These are phyloP conservation scores for Drosophila anomelani DNA, from an alignment of 2,888 invertebrate genomes.

Conservation along the genomic window DNA sequence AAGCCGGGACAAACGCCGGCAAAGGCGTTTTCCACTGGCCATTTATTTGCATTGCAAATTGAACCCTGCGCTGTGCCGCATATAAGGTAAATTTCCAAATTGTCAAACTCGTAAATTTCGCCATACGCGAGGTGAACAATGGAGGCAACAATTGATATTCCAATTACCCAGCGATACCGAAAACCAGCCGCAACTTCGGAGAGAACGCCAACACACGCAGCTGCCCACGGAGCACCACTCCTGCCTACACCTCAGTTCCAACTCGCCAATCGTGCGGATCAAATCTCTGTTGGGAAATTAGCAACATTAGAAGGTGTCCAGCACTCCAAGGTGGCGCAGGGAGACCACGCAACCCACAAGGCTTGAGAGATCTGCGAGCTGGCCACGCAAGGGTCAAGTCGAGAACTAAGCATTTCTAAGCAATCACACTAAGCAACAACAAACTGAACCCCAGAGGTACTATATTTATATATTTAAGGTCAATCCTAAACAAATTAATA, in stretches of 20 bases:
- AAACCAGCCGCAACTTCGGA: constrained; percentile 16
- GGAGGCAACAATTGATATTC: constrained; percentile 74
- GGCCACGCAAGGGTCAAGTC: constrained; percentile 63
- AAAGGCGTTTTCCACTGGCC: constrained; percentile 69
- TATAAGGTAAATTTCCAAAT: constrained; percentile 69
- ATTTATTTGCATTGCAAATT: constrained; percentile 81
- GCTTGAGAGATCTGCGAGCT: constrained; percentile 36
- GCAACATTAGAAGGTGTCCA: constrained; percentile 68
- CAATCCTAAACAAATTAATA: background rate
- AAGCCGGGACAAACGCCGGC: constrained; percentile 31
- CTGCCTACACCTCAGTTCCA: background rate
- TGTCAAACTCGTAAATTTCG: constrained; percentile 63
- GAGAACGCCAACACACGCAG: constrained; percentile 52
- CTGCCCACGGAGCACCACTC: constrained; percentile 25
- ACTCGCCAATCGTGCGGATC: constrained; percentile 50
- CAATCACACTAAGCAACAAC: constrained; percentile 9
- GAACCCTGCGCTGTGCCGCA: constrained; percentile 49
- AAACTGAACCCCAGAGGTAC: background rate
- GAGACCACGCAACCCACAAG: constrained; percentile 22
- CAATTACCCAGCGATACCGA: constrained; percentile 67
- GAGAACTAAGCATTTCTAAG: constrained; percentile 57
- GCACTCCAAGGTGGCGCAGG: constrained; percentile 23
- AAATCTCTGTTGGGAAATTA: constrained; percentile 66
- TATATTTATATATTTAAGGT: background rate
- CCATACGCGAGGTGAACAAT: constrained; percentile 42